Conservation (phyloP, 2,797 vertebrate genomes). For the Acipenser transmontanus region DNA sequence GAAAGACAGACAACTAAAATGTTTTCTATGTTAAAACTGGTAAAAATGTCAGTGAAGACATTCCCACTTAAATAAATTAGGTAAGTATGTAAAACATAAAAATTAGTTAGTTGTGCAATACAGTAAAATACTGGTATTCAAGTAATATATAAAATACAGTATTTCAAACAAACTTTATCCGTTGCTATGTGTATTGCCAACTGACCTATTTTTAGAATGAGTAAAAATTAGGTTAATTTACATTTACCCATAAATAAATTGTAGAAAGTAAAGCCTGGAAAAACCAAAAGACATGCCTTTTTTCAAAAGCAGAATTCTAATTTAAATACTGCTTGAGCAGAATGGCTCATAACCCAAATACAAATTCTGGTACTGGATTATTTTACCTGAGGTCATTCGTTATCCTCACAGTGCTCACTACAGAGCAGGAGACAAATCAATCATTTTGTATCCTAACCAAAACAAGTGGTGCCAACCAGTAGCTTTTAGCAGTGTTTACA, state of each 20-base stretch:
- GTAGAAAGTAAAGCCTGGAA: constrained; percentile 40
- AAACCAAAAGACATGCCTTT: constrained; percentile 30
- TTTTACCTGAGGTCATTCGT: constrained; percentile 30
- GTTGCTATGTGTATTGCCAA: constrained; percentile 28
- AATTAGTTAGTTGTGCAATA: too few relatives aligned
- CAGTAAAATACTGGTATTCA: too few relatives aligned
- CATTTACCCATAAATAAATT: constrained; percentile 42
- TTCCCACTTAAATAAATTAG: too few relatives aligned
- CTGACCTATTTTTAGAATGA: constrained; percentile 44
- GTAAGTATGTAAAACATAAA: too few relatives aligned
- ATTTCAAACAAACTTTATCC: constrained; percentile 30
- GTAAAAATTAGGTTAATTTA: constrained; percentile 45
- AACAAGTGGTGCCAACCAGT: constrained; percentile 65
- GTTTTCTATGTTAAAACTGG: too few relatives aligned
- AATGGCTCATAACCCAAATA: constrained; percentile 10
- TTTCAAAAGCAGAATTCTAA: constrained; percentile 14
- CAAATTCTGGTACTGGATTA: constrained; percentile 16
- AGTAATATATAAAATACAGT: too few relatives aligned
- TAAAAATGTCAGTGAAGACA: too few relatives aligned
- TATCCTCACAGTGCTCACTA: constrained; percentile 46
- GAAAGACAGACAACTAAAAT: too few relatives aligned
- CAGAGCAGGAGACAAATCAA: constrained; percentile 53
- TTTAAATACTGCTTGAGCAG: neutral
- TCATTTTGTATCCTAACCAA: constrained; percentile 58
- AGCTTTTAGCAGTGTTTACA: constrained; percentile 80